Percentiles rank a stretch among this genome's conserved stretches.
phyloP scores from a whole-genome alignment of 2,113 vertebrate genomes.

The Cebidichthys violaceus region DNA sequence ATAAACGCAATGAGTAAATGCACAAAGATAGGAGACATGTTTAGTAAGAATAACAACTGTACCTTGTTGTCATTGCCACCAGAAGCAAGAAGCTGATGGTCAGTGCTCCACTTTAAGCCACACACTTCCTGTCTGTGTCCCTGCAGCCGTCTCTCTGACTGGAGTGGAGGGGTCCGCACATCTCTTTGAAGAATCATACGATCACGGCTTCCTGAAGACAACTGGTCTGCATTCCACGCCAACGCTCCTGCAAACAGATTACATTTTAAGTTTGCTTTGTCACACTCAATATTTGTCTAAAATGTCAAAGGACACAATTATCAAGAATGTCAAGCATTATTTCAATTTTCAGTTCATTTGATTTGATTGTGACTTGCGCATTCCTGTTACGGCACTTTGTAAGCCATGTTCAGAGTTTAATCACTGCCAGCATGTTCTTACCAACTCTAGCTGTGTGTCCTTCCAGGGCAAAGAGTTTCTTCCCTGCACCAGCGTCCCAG shows the following conservation, averaged over 20 bases:
- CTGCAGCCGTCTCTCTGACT: constrained; percentile 91
- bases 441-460: constrained; percentile 94
- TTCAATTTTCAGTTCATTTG: neutral
- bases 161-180: constrained; percentile 88
- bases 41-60: constrained; percentile 1
- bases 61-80: constrained; percentile 97
- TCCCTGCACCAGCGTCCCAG: constrained; percentile 94
- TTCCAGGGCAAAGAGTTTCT: constrained; percentile 91
- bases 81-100: constrained; percentile 94
- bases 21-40: neutral
- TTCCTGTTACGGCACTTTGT: neutral
- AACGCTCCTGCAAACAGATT: constrained; percentile 84
- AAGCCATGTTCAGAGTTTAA: neutral
- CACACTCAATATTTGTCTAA: neutral
- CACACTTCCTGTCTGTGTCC: constrained; percentile 96
- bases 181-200: constrained; percentile 94
- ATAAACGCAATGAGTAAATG: neutral
- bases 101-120: constrained; percentile 95
- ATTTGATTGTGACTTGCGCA: neutral
- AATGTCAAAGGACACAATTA: neutral
- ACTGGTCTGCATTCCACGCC: constrained; percentile 94
- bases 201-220: constrained; percentile 92
- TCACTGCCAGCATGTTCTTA: constrained; percentile 75
- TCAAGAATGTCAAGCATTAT: neutral
- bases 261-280: neutral